These are phyloP conservation scores for Oryzias dopingdopingensis DNA, from an alignment of 2,797 vertebrate genomes.

Conservation along the genomic window DNA sequence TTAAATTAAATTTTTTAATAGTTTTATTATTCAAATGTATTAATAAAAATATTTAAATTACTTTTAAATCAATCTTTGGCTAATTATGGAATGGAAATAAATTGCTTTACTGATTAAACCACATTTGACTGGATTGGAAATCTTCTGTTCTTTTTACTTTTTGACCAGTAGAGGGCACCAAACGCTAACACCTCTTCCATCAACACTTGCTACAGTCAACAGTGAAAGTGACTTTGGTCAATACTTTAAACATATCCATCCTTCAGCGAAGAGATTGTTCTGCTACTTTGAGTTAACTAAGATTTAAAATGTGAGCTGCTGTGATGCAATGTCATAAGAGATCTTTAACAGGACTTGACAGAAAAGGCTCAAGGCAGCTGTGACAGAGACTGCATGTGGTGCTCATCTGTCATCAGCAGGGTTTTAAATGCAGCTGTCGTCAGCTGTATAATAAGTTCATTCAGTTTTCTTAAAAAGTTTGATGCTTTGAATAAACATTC, in stretches of 20 bases:
- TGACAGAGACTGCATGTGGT: constrained; percentile 18
- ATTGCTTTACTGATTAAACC: no score
- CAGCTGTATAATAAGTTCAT: constrained; percentile 26
- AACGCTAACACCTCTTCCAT: not conserved
- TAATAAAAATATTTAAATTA: no score
- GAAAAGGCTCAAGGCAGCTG: constrained; percentile 35
- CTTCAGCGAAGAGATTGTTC: not conserved
- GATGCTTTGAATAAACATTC: no score
- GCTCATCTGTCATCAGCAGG: constrained; percentile 18
- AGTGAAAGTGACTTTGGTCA: constrained; percentile 4
- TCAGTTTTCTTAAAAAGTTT: constrained; percentile 22
- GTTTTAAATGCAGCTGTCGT: constrained; percentile 39
- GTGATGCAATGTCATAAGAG: constrained; percentile 25
- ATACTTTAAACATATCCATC: constrained; percentile 3
- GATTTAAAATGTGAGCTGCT: constrained; percentile 17
- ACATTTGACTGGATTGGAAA: no score
- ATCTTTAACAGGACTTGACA: constrained; percentile 30
- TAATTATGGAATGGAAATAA: no score
- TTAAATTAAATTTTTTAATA: no score
- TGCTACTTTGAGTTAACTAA: constrained; percentile 18
- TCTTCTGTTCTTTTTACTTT: not conserved
- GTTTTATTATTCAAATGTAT: no score
- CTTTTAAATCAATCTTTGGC: no score
- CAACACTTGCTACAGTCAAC: not conserved
- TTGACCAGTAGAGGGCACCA: constrained; percentile 49